These are phyloP conservation scores for Ammodytes marinus DNA, from an alignment of 2,113 vertebrate species.

Conservation along the genomic window DNA sequence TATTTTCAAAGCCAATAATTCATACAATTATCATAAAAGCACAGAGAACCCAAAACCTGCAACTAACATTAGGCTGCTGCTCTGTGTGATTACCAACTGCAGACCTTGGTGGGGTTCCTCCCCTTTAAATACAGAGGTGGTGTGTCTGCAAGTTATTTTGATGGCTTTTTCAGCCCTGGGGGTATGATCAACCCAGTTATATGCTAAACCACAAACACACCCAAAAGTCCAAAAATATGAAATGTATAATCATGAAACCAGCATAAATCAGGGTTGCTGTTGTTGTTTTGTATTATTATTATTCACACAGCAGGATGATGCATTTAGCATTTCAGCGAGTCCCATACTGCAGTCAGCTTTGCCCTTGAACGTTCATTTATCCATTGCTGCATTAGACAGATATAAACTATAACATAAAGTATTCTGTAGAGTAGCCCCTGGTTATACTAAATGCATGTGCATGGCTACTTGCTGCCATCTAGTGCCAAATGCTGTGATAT, in stretches of 20 bases:
- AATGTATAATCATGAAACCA: not conserved
- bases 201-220: not conserved
- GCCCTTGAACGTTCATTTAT: conserved; percentile 2
- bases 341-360: not conserved
- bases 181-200: conserved; percentile 13
- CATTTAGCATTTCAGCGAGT: not conserved
- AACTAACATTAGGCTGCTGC: conserved; percentile 34
- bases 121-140: conserved; percentile 52
- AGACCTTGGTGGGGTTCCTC: conserved; percentile 38
- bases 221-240: conserved; percentile 1
- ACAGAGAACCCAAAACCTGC: conserved; percentile 57
- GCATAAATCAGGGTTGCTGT: not conserved
- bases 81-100: conserved; percentile 63
- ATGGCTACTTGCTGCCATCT: conserved; percentile 70
- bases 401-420: conserved; percentile 6
- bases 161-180: conserved; percentile 18
- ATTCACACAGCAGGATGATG: not conserved
- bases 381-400: conserved; percentile 19
- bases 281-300: not conserved
- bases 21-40: conserved; percentile 44
- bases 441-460: not conserved
- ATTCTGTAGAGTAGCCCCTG: not conserved
- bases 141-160: conserved; percentile 29
- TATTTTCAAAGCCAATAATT: conserved; percentile 59
- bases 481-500: conserved; percentile 17